Evolutionary conservation across 2,113 vertebrate genomes (phyloP), one percentile per base, ranked within the genome.

Genomic region (Chauna torquata): DNA sequence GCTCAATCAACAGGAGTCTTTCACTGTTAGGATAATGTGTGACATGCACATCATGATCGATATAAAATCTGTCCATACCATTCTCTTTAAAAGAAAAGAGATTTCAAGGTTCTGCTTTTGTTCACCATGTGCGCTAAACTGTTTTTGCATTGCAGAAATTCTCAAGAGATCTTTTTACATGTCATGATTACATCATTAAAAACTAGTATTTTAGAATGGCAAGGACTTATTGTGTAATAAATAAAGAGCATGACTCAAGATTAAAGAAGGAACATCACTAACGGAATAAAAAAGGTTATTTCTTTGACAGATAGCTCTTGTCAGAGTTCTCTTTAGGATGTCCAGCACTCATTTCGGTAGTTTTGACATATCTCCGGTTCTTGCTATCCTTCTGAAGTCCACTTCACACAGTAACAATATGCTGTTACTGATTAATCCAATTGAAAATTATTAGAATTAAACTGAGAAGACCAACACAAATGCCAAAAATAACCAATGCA

Each of bases 381-480:
- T 50, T 68, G 50, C 50, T 78, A 65, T 87, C 57, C 55, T 88
- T 36, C 87, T 52, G 49, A 19, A 58, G 66, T 32, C 84, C 84
- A 64, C 62, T 54, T 87, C 65, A 58, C 34, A 40, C 72, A 92
- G 6, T 12, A 57, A 30, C 70, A 74, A 42, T 3, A 45, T 54
- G 27, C 61, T 94, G 58, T 89, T 96, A 98, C 27, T 94, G 97
- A 86, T 97, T 95, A 93, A 96, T 86, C 99, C 98, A 99, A 34
- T 97, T 97, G 95, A 98, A 94, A 92, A 99, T 93, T 64, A 99
- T 99, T 80, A 99, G 76, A 80, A 95, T 91, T 79, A 99, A 98
- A 97, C 99, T 99, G 94, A 99, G 93, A 84, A 98, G 94, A 58
- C 99, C 99, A 96, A 99, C 97, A 79, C 98, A 96, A 94, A 99